A percentile compares a stretch with the other conserved stretches of the same genome.
phyloP scores from a whole-genome alignment of 2,888 invertebrate genomes.

The Scaptomyza reducta region DNA sequence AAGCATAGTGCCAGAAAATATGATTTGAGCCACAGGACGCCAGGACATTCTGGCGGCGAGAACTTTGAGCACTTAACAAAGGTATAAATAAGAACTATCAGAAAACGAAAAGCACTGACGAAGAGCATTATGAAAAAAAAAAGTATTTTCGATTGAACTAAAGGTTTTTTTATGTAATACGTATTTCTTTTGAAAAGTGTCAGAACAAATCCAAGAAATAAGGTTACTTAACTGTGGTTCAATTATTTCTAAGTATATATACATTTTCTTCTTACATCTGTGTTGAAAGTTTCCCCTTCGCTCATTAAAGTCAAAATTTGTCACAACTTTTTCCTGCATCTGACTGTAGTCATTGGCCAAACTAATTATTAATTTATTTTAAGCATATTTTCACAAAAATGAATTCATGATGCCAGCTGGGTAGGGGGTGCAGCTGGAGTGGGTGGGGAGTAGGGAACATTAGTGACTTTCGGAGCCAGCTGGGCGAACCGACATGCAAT shows the following conservation, averaged over 20 bases:
- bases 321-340: background rate
- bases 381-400: constrained; percentile 67
- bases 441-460: background rate
- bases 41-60: constrained; percentile 43
- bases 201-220: background rate
- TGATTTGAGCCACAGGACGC: constrained; percentile 34
- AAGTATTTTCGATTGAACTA: background rate
- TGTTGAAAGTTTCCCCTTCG: background rate
- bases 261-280: too few relatives aligned
- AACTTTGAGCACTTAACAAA: background rate
- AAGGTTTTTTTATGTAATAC: background rate
- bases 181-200: background rate
- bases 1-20: constrained; percentile 36
- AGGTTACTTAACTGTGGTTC: background rate
- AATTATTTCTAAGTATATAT: background rate
- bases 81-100: background rate
- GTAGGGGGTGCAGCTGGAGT: background rate
- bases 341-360: constrained; percentile 8
- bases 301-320: constrained; percentile 10
- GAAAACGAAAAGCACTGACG: background rate
- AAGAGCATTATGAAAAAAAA: background rate
- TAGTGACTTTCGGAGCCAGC: constrained; percentile 45
- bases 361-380: constrained; percentile 70
- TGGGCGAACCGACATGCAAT: constrained; percentile 66
- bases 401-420: constrained; percentile 57